A percentile compares a stretch with the other conserved stretches of the same genome.
Evolutionary conservation across 1,140 invertebrate genomes (phyloP).

Genomic region (Littorina saxatilis): DNA sequence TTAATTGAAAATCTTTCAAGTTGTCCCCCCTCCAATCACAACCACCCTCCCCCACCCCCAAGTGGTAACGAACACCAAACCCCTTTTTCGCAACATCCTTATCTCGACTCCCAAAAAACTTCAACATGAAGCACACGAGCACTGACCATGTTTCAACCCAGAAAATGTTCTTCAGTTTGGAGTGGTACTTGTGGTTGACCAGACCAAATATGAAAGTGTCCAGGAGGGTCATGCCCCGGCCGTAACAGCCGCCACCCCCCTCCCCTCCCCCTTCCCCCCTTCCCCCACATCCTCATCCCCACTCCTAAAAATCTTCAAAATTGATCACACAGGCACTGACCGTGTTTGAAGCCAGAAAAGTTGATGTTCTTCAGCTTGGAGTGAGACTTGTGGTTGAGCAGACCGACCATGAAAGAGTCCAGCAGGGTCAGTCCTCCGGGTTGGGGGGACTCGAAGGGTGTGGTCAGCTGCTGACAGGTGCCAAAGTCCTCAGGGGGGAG

Average conservation of each 20-base stretch:
- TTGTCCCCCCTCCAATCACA: too few relatives aligned
- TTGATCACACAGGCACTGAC: constrained; percentile 39
- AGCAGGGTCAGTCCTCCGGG: constrained; percentile 60
- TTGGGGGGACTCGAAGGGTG: constrained; percentile 44
- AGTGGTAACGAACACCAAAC: too few relatives aligned
- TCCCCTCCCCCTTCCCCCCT: neutral
- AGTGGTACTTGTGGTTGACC: too few relatives aligned
- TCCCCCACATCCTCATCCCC: neutral
- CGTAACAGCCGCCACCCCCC: neutral
- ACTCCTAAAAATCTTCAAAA: neutral
- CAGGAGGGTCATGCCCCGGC: neutral
- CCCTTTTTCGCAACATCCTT: too few relatives aligned
- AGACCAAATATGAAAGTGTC: too few relatives aligned
- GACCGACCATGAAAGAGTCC: constrained; percentile 65
- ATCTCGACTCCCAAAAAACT: too few relatives aligned
- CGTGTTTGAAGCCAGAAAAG: constrained; percentile 66
- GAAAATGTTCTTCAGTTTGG: too few relatives aligned
- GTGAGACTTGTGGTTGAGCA: constrained; percentile 60
- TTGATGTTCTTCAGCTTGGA: constrained; percentile 60
- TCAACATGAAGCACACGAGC: too few relatives aligned
- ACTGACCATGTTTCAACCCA: neutral
- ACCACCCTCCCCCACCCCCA: too few relatives aligned
- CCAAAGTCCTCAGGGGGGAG: constrained; percentile 63
- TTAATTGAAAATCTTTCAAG: too few relatives aligned
- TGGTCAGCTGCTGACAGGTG: constrained; percentile 60